These are phyloP conservation scores for Napeogenes sylphis DNA, from an alignment of 2,888 invertebrate species.

Conservation along the genomic window DNA sequence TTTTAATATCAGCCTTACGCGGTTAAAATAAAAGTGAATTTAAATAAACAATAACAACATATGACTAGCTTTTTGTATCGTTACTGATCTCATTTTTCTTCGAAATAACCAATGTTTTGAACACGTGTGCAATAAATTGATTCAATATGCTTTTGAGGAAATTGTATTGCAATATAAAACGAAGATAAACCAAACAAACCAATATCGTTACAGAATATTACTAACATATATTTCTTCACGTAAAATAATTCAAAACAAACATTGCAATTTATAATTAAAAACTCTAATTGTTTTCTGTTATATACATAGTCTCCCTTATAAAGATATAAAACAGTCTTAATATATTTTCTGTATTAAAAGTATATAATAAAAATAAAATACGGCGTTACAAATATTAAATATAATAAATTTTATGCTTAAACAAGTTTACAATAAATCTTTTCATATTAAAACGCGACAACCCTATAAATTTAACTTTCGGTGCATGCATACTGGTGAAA, in stretches of 20 bases:
- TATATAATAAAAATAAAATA: constrained; percentile 6
- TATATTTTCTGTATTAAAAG: too few relatives aligned
- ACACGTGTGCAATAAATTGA: not conserved
- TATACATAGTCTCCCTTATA: too few relatives aligned
- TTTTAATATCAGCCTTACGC: constrained; percentile 16
- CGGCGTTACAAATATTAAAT: not conserved
- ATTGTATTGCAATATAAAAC: constrained; percentile 6
- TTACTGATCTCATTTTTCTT: constrained; percentile 1
- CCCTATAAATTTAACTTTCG: constrained; percentile 29
- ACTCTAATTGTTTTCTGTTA: too few relatives aligned
- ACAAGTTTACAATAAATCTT: constrained; percentile 11
- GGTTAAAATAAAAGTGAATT: constrained; percentile 13
- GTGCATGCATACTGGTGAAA: constrained; percentile 23
- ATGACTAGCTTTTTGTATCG: constrained; percentile 2
- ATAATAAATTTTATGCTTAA: not conserved
- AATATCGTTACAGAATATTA: too few relatives aligned
- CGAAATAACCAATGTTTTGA: constrained; percentile 1
- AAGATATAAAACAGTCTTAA: too few relatives aligned
- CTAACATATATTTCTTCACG: too few relatives aligned
- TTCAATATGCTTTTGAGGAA: not conserved
- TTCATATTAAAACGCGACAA: constrained; percentile 21
- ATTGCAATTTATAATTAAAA: too few relatives aligned
- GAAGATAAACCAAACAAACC: not conserved
- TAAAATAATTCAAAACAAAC: too few relatives aligned
- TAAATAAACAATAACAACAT: constrained; percentile 9